A percentile compares a stretch with the other conserved stretches of the same genome.
These are phyloP conservation scores for Pan paniscus DNA, from an alignment of 2,113 vertebrate genomes.

Conservation along the genomic window DNA sequence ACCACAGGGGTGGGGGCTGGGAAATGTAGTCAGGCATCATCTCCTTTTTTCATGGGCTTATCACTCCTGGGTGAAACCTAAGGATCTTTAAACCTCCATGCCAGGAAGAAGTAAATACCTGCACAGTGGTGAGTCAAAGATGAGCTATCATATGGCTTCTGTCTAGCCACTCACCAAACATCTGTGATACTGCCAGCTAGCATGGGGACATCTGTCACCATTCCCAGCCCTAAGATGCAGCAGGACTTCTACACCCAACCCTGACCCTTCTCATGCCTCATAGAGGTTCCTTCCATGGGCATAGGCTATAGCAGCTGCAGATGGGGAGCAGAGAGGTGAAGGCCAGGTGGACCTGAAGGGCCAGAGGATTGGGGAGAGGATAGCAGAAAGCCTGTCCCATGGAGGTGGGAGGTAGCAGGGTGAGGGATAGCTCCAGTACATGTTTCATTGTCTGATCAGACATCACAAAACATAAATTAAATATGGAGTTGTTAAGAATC, in stretches of 20 bases:
- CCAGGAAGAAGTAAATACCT: background rate
- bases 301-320: background rate
- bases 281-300: background rate
- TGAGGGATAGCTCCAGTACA: background rate
- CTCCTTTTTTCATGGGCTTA: background rate
- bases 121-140: background rate
- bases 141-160: background rate
- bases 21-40: background rate
- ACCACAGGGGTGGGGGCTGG: background rate
- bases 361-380: background rate
- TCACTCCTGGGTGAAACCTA: background rate
- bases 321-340: background rate
- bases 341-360: fast-evolving
- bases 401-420: background rate
- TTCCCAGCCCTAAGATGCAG: background rate
- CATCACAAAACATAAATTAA: background rate
- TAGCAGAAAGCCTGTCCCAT: background rate
- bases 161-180: background rate
- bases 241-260: background rate
- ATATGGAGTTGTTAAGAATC: background rate
- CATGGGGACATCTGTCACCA: background rate
- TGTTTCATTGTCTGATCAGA: background rate
- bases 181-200: background rate
- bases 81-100: background rate
- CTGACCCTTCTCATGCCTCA: background rate